Evolutionary conservation across 2,888 invertebrate genomes (phyloP).

Genomic region (Leucozona laternaria): DNA sequence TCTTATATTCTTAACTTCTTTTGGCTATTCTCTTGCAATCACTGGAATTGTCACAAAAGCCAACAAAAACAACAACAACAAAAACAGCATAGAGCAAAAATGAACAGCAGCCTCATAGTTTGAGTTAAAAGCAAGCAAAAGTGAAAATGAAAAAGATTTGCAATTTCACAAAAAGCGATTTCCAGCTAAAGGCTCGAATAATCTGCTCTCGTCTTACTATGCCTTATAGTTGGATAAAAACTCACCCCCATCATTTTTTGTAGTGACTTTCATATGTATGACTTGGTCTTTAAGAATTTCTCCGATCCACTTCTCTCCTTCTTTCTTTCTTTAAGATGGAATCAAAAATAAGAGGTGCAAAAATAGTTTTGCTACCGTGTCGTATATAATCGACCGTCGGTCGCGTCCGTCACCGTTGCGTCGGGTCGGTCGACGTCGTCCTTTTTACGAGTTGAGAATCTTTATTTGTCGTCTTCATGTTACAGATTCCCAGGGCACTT

Average conservation of each 20-base stretch:
- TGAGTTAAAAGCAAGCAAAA: slow-evolving; percentile 8
- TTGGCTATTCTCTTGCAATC: slow-evolving; percentile 53
- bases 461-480: slow-evolving; percentile 64
- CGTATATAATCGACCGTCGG: too few species aligned
- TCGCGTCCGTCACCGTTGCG: neutral
- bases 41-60: slow-evolving; percentile 30
- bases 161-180: slow-evolving; percentile 61
- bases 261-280: slow-evolving; percentile 33
- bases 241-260: slow-evolving; percentile 50
- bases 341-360: neutral
- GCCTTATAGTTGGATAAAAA: neutral
- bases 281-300: slow-evolving; percentile 8
- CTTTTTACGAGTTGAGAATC: slow-evolving; percentile 29
- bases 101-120: slow-evolving; percentile 2
- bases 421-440: neutral
- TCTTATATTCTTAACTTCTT: slow-evolving; percentile 12
- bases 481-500: slow-evolving; percentile 70
- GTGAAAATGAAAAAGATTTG: slow-evolving; percentile 47
- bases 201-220: slow-evolving; percentile 23
- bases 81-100: slow-evolving; percentile 20
- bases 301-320: neutral
- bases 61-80: slow-evolving; percentile 8
- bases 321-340: neutral
- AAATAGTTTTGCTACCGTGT: slow-evolving; percentile 24
- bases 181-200: slow-evolving; percentile 52